Evolutionary conservation across 1,140 invertebrate species (phyloP).

Genomic region (Dufourea novaeangliae): DNA sequence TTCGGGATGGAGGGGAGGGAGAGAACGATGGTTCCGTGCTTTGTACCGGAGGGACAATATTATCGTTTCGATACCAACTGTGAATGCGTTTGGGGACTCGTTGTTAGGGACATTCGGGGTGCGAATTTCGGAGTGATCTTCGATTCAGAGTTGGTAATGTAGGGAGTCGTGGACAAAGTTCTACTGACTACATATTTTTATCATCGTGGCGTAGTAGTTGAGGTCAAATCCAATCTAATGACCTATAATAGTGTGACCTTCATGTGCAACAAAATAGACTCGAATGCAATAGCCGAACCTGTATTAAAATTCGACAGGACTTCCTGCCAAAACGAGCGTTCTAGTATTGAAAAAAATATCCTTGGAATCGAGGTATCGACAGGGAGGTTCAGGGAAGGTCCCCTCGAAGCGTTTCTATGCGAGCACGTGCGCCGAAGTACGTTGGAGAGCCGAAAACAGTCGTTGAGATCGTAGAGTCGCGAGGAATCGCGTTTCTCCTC

Average conservation of each 20-base stretch:
- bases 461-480: constrained; percentile 69
- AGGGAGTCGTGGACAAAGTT: no score
- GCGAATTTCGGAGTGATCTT: neutral
- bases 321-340: no score
- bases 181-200: no score
- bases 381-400: neutral
- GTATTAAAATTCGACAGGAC: no score
- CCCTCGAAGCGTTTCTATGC: neutral
- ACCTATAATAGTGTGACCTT: no score
- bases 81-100: neutral
- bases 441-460: constrained; percentile 73
- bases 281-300: no score
- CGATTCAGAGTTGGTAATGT: no score
- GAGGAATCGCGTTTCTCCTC: constrained; percentile 55
- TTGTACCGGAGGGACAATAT: neutral
- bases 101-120: neutral
- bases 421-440: constrained; percentile 69
- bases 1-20: neutral
- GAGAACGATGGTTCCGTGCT: constrained; percentile 8
- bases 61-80: constrained; percentile 20
- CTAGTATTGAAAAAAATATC: no score
- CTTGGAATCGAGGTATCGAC: neutral
- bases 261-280: no score
- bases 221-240: no score
- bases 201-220: no score